phyloP scores from a whole-genome alignment of 2,113 vertebrate species.

The Brachyhypopomus gauderio region DNA sequence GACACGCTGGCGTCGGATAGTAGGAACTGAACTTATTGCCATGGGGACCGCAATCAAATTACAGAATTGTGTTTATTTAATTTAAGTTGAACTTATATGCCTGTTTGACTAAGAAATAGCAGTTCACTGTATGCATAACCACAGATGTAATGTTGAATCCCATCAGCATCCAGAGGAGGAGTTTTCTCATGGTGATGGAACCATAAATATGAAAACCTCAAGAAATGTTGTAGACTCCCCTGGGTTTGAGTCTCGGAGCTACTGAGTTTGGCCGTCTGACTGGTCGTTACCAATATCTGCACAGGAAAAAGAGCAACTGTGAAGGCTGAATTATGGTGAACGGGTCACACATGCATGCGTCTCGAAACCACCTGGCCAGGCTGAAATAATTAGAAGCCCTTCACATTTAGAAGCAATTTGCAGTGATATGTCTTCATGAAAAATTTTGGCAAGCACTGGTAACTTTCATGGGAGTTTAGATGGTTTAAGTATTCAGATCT shows the following conservation, averaged over 20 bases:
- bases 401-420: slow-evolving; percentile 52
- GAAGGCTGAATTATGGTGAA: slow-evolving; percentile 50
- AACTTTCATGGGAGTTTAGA: slow-evolving; percentile 40
- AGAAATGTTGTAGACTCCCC: slow-evolving; percentile 31
- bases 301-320: slow-evolving; percentile 45
- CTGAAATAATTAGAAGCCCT: slow-evolving; percentile 56
- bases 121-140: slow-evolving; percentile 7
- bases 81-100: not conserved
- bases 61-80: not conserved
- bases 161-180: not conserved
- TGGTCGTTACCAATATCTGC: slow-evolving; percentile 53
- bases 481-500: slow-evolving; percentile 49
- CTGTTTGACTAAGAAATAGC: not conserved
- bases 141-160: slow-evolving; percentile 10
- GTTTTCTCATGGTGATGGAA: slow-evolving; percentile 30
- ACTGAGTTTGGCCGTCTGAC: slow-evolving; percentile 44
- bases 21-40: not conserved
- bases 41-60: slow-evolving; percentile 4
- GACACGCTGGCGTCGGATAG: not conserved
- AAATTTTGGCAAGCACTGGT: slow-evolving; percentile 51
- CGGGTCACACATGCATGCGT: slow-evolving; percentile 40
- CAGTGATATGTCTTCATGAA: slow-evolving; percentile 39
- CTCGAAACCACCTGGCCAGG: slow-evolving; percentile 56
- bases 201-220: slow-evolving; percentile 42
- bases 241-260: slow-evolving; percentile 28